Evolutionary conservation across 2,113 vertebrate genomes (phyloP).

Genomic region (Poicephalus meyeri): DNA sequence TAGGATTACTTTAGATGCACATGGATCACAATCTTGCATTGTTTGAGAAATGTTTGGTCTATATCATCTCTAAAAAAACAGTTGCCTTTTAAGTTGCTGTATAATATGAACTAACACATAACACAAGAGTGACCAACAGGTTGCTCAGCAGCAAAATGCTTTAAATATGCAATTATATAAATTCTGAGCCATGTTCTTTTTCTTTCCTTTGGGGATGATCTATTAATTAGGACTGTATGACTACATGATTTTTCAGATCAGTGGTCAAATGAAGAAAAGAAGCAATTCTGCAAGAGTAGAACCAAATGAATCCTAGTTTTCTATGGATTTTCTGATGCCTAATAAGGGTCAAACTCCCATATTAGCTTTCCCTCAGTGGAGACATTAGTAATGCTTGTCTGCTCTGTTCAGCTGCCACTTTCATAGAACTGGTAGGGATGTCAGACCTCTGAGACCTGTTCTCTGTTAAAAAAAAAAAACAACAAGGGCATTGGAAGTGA

Average conservation of each 20-base stretch:
- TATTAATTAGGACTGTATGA: slow-evolving; percentile 46
- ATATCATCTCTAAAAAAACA: background rate
- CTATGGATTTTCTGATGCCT: slow-evolving; percentile 17
- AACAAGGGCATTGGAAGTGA: background rate
- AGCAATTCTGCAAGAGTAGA: slow-evolving; percentile 6
- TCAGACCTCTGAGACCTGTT: background rate
- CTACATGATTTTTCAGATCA: slow-evolving; percentile 59
- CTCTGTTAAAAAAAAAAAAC: background rate
- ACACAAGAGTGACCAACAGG: background rate
- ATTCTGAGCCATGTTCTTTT: background rate
- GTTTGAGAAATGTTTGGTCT: background rate
- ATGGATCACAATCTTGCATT: background rate
- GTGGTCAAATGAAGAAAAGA: slow-evolving; percentile 47
- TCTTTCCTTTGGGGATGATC: slow-evolving; percentile 17
- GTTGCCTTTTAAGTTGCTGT: background rate
- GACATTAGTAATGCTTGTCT: slow-evolving; percentile 55
- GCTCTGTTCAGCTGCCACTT: slow-evolving; percentile 27
- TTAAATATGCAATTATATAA: slow-evolving; percentile 27
- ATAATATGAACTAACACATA: background rate
- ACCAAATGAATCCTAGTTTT: slow-evolving; percentile 37
- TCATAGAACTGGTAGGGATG: slow-evolving; percentile 27
- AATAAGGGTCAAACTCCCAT: slow-evolving; percentile 51
- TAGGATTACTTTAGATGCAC: background rate
- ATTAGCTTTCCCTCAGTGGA: slow-evolving; percentile 26
- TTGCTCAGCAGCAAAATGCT: background rate